Conservation (phyloP, 2,113 vertebrate genomes). For the Papio anubis region DNA sequence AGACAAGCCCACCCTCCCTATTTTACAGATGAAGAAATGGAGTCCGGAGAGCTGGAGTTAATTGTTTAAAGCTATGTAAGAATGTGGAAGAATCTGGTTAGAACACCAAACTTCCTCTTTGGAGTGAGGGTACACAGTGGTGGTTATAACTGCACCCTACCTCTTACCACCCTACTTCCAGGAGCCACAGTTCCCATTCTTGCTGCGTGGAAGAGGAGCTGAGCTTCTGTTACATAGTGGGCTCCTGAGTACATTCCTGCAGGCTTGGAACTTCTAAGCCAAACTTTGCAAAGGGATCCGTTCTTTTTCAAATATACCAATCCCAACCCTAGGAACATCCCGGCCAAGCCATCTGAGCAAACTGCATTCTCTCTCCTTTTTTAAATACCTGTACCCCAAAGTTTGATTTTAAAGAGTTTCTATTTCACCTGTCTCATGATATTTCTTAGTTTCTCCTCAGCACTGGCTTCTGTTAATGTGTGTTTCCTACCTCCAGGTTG, state of each 20-base stretch:
- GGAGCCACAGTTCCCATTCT: not conserved
- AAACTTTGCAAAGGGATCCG: not conserved
- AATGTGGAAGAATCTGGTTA: not conserved
- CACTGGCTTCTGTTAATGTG: not conserved
- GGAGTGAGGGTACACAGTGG: not conserved
- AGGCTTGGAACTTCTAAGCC: not conserved
- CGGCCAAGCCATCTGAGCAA: not conserved
- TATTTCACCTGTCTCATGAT: not conserved
- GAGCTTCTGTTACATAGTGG: not conserved
- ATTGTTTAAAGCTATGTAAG: not conserved
- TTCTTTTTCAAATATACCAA: not conserved
- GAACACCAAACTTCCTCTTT: not conserved
- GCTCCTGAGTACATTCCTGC: not conserved
- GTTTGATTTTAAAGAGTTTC: not conserved
- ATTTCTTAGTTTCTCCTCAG: not conserved
- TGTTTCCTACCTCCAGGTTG: not conserved
- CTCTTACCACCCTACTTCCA: not conserved
- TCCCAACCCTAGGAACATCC: not conserved
- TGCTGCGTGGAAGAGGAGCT: not conserved
- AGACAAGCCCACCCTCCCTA: not conserved
- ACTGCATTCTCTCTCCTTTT: not conserved
- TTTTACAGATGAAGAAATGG: not conserved
- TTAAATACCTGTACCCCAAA: not conserved
- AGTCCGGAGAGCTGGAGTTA: not conserved
- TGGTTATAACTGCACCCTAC: not conserved